Conservation (phyloP, 1,140 invertebrate species). For the Euglossa dilemma region DNA sequence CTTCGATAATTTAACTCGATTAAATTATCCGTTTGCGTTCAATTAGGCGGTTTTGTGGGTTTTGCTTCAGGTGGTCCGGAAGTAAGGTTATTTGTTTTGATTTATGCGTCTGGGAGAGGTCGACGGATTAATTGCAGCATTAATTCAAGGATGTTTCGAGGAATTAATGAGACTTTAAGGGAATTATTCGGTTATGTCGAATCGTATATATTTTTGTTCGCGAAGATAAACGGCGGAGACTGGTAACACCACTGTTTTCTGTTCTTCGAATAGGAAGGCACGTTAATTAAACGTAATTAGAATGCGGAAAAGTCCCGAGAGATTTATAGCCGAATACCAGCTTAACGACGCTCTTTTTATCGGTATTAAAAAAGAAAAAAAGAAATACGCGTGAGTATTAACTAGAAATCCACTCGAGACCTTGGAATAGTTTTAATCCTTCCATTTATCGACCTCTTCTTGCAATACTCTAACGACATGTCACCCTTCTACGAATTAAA, state of each 20-base stretch:
- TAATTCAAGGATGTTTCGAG: too few relatives aligned
- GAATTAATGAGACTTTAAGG: too few relatives aligned
- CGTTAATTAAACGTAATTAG: not conserved
- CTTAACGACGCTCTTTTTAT: not conserved
- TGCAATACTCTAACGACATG: not conserved
- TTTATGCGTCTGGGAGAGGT: not conserved
- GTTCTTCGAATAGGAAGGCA: not conserved
- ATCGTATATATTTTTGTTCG: too few relatives aligned
- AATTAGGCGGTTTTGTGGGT: too few relatives aligned
- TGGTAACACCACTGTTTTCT: not conserved
- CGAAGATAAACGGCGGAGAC: not conserved
- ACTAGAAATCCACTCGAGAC: not conserved
- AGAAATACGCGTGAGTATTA: not conserved
- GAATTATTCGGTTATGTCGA: too few relatives aligned
- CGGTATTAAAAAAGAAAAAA: too few relatives aligned
- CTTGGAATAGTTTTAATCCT: not conserved
- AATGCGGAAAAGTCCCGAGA: constrained; percentile 1
- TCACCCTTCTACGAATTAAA: not conserved
- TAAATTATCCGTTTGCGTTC: too few relatives aligned
- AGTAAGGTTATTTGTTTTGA: not conserved
- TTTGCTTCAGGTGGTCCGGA: not conserved
- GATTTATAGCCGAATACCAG: not conserved
- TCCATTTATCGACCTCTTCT: not conserved
- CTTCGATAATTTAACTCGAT: too few relatives aligned
- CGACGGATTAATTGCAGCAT: too few relatives aligned